Evolutionary conservation across 1,140 invertebrate species (phyloP).

Genomic region (Aricia agestis): DNA sequence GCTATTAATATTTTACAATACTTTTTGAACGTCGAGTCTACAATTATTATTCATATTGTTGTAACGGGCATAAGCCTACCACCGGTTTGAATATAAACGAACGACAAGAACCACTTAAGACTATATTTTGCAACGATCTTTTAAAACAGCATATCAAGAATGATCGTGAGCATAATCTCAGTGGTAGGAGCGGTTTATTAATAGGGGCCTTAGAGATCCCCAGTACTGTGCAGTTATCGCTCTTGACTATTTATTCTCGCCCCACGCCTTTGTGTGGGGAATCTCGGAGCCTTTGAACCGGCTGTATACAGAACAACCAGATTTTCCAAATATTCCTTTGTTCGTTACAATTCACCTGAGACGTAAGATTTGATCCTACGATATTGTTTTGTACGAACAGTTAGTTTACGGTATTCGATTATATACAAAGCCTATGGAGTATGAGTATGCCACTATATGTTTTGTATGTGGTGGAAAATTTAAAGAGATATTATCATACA

Average conservation of each 20-base stretch:
- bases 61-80: no score
- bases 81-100: no score
- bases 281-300: constrained; percentile 32
- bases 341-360: constrained; percentile 18
- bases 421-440: neutral
- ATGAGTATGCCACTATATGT: no score
- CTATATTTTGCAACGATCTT: no score
- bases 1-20: no score
- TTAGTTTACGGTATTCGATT: neutral
- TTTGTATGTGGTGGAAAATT: no score
- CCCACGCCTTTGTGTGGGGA: constrained; percentile 30
- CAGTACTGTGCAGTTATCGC: constrained; percentile 25
- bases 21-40: no score
- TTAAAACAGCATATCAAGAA: no score
- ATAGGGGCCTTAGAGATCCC: constrained; percentile 13
- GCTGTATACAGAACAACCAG: constrained; percentile 35
- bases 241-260: constrained; percentile 27
- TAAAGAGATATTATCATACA: no score
- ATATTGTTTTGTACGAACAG: neutral
- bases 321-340: constrained; percentile 39
- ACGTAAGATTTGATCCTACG: constrained; percentile 18
- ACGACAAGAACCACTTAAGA: no score
- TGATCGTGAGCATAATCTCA: no score
- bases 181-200: constrained; percentile 8
- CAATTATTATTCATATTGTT: no score